A percentile compares a stretch with the other conserved stretches of the same genome.
phyloP scores from a whole-genome alignment of 2,888 invertebrate species.

The Terebella lapidaria region DNA sequence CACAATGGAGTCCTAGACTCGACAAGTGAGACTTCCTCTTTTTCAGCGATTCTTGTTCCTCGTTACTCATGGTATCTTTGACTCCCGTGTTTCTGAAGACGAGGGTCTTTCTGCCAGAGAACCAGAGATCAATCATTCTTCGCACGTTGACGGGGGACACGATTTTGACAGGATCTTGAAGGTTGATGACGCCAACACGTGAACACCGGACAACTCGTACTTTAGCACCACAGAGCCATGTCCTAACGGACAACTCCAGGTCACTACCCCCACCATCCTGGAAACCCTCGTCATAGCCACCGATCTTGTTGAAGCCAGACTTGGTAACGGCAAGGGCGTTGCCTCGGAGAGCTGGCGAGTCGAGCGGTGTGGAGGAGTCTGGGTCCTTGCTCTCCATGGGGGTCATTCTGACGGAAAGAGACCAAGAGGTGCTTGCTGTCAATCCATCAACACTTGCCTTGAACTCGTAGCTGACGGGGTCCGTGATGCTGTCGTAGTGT shows the following conservation, averaged over 20 bases:
- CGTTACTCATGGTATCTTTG: neutral
- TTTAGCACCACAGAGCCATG: constrained; percentile 17
- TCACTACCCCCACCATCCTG: constrained; percentile 14
- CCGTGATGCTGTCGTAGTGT: constrained; percentile 23
- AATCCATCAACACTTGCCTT: constrained; percentile 7
- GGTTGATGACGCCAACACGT: constrained; percentile 24
- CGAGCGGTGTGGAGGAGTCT: neutral
- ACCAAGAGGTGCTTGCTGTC: constrained; percentile 21
- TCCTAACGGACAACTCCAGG: constrained; percentile 12
- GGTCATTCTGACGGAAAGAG: constrained; percentile 17
- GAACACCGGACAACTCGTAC: constrained; percentile 24
- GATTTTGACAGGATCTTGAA: constrained; percentile 23
- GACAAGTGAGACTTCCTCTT: neutral
- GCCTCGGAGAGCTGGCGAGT: constrained; percentile 13
- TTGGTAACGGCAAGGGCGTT: constrained; percentile 15
- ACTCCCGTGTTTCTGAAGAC: constrained; percentile 13
- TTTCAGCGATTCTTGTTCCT: constrained; percentile 1
- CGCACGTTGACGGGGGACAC: constrained; percentile 14
- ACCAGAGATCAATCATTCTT: constrained; percentile 23
- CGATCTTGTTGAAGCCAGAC: constrained; percentile 9
- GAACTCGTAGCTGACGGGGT: constrained; percentile 25
- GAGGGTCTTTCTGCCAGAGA: constrained; percentile 12
- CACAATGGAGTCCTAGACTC: constrained; percentile 7
- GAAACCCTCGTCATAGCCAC: constrained; percentile 11
- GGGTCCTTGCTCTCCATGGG: neutral